phyloP scores from a whole-genome alignment of 2,888 invertebrate genomes.

The Drosophila borealis region DNA sequence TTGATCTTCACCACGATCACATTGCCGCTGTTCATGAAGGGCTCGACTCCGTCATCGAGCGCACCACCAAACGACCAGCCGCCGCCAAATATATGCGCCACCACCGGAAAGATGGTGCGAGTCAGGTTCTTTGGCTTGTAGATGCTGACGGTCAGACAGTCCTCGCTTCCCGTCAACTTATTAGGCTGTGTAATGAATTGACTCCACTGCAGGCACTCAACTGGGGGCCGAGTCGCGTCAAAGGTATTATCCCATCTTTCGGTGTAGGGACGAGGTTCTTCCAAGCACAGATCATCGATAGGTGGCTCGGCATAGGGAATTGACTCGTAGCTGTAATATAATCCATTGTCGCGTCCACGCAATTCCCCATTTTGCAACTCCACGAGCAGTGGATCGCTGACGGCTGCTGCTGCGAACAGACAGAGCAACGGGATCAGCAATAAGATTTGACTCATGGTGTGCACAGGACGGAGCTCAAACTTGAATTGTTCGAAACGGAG shows the following conservation, averaged over 20 bases:
- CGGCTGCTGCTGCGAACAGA: background rate
- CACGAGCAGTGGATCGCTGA: conserved; percentile 51
- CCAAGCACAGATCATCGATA: conserved; percentile 87
- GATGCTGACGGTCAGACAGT: conserved; percentile 89
- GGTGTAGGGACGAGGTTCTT: conserved; percentile 79
- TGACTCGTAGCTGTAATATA: conserved; percentile 88
- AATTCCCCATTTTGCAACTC: conserved; percentile 72
- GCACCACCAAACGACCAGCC: conserved; percentile 89
- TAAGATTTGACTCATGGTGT: background rate
- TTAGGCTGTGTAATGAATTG: conserved; percentile 81
- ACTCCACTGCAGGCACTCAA: conserved; percentile 88
- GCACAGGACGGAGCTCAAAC: background rate
- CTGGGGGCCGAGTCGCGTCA: conserved; percentile 87
- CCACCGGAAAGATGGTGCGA: conserved; percentile 86
- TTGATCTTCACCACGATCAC: conserved; percentile 89
- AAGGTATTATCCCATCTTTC: conserved; percentile 64
- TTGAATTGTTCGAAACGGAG: background rate
- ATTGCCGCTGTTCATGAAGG: conserved; percentile 87
- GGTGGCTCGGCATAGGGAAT: conserved; percentile 89
- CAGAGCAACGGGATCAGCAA: background rate
- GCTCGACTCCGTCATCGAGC: conserved; percentile 86
- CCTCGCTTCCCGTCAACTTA: conserved; percentile 87
- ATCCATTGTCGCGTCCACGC: conserved; percentile 68
- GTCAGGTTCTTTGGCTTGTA: conserved; percentile 85
- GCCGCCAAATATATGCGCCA: conserved; percentile 89